Evolutionary conservation across 2,797 vertebrate species (phyloP), one percentile per base, ranked within the genome.

Genomic region (Intellagama lesueurii): DNA sequence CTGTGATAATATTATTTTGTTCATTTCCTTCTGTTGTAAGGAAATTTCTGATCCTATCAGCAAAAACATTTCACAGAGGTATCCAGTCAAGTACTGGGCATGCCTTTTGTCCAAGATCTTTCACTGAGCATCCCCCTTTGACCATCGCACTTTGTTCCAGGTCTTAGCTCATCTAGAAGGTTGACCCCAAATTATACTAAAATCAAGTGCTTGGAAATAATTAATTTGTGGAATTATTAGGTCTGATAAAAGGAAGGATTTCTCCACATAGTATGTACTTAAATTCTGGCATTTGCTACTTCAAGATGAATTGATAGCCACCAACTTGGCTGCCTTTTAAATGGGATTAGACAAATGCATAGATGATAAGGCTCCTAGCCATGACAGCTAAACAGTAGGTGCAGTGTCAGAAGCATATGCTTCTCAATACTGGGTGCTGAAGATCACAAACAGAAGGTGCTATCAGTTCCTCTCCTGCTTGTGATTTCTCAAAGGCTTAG

Each of bases 1-100:
- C 47, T 30, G 64, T 69, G 47, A 28, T 69, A 11, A n/a, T 5
- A 77, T 12, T 83, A 83, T 81, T 92, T 35, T 89, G 87, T 56
- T 87, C 90, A 28, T 4, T 69, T 81, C 66, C 24, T 80, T 70
- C 83, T 88, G 6, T 30, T 17, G n/a, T 1, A 49, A 0, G 24
- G 84, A 85, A 87, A 44, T 81, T 11, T 9, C 30, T 90, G 73
- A 32, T 3, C 82, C 66, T 76, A 88, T 52, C 12, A 83, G 22
- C 14, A 19, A 49, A 68, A n/a, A 2, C 5, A 76, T 44, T 81
- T 68, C 49, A 64, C 22, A 69, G 49, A 68, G 7, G 68, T 24
- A 83, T 52, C n/a, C 12, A 77, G 30, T 32, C 7, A 64, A 83
- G 64, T 35, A 69, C 7, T 35, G n/a, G 56, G 14, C 16, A 72